These are phyloP conservation scores for Salminus brasiliensis DNA, from an alignment of 2,113 vertebrate species.

Conservation along the genomic window DNA sequence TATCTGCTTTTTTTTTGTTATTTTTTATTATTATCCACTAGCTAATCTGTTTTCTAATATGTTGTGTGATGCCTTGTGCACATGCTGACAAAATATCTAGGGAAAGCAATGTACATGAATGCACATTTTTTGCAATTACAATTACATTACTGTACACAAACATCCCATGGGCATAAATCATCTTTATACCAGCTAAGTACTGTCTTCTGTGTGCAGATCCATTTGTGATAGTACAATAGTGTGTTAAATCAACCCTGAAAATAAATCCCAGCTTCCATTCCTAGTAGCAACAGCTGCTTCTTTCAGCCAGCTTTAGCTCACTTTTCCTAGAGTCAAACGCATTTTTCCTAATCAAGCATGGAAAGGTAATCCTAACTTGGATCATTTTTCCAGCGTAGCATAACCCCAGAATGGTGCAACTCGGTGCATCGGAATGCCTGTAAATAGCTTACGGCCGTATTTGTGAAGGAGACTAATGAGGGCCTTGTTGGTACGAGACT, in stretches of 20 bases:
- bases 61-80: too few species aligned
- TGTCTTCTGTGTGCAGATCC: neutral
- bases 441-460: conserved; percentile 3
- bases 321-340: neutral
- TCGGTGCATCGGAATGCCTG: neutral
- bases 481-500: neutral
- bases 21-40: too few species aligned
- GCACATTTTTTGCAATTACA: too few species aligned
- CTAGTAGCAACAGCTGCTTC: neutral
- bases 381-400: neutral
- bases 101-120: too few species aligned
- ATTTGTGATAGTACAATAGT: neutral
- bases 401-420: neutral
- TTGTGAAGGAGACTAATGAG: conserved; percentile 14
- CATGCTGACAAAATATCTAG: too few species aligned
- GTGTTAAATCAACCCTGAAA: neutral
- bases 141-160: neutral
- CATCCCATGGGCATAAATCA: neutral
- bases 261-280: neutral
- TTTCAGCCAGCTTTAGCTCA: neutral
- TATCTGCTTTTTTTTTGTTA: too few species aligned
- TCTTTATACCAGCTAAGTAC: neutral
- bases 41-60: too few species aligned
- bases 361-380: neutral
- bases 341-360: neutral